Conservation (phyloP, 2,113 vertebrate genomes). For the Himantopus leucocephalus region DNA sequence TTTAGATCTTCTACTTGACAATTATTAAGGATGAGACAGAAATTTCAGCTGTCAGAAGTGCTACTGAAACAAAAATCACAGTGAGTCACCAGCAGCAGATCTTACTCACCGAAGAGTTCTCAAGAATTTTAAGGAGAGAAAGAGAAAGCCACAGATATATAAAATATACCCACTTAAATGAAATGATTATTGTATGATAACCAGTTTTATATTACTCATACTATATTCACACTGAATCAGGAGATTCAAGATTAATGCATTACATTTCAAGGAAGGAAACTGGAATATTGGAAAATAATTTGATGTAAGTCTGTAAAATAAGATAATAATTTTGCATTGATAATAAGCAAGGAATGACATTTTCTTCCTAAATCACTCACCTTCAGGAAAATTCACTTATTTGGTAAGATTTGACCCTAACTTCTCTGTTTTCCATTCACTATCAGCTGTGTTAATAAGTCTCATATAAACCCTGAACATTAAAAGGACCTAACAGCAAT, state of each 20-base stretch:
- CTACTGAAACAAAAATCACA: slow-evolving; percentile 17
- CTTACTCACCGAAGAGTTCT: background rate
- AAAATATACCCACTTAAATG: background rate
- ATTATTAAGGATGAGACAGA: slow-evolving; percentile 3
- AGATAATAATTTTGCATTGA: background rate
- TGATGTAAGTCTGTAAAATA: background rate
- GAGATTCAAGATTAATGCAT: background rate
- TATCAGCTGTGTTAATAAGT: background rate
- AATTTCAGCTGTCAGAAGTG: slow-evolving; percentile 24
- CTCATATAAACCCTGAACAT: background rate
- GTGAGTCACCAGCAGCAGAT: slow-evolving; percentile 18
- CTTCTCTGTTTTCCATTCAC: background rate
- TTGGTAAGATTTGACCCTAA: background rate
- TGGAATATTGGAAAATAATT: background rate
- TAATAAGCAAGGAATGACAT: background rate
- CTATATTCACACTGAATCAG: background rate
- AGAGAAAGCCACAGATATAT: background rate
- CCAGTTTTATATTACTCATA: background rate
- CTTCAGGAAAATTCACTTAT: background rate
- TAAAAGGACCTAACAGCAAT: background rate
- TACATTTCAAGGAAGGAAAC: background rate
- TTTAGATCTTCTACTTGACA: slow-evolving; percentile 6
- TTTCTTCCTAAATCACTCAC: background rate
- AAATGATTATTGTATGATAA: background rate
- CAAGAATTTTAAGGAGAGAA: background rate